phyloP scores from a whole-genome alignment of 1,140 invertebrate genomes.

The Adelges cooleyi region DNA sequence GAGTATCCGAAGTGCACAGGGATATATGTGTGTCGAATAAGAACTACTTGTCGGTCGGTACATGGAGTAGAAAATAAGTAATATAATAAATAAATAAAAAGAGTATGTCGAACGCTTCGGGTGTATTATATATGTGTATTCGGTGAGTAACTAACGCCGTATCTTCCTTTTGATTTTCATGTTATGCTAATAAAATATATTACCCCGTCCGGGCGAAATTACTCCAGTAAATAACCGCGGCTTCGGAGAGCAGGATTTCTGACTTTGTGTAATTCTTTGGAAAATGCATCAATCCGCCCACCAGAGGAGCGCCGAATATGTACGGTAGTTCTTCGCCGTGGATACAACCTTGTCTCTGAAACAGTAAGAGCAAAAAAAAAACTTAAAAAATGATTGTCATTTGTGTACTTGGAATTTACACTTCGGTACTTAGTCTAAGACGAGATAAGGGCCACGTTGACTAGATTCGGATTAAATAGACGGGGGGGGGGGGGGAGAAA shows the following conservation, averaged over 20 bases:
- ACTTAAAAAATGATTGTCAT: not conserved
- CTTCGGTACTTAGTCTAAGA: no score
- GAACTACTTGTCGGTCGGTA: not conserved
- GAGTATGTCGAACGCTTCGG: no score
- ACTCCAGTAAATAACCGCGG: conserved; percentile 87
- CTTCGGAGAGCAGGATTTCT: conserved; percentile 78
- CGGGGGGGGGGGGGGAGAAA: no score
- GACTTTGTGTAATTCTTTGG: conserved; percentile 78
- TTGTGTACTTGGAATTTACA: not conserved
- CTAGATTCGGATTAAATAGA: no score
- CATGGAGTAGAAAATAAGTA: not conserved
- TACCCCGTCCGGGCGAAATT: conserved; percentile 97
- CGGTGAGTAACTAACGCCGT: no score
- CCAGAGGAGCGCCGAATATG: conserved; percentile 68
- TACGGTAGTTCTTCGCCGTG: conserved; percentile 89
- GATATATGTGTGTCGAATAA: no score
- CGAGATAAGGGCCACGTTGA: no score
- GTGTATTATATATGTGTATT: no score
- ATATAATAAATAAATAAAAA: no score
- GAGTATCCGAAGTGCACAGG: no score
- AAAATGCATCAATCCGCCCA: conserved; percentile 65
- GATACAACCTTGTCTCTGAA: conserved; percentile 69
- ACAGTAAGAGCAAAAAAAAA: no score
- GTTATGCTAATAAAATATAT: conserved; percentile 35
- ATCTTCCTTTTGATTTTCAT: conserved; percentile 81